Conservation (phyloP, 1,140 invertebrate genomes). For the Temnothorax longispinosus region DNA sequence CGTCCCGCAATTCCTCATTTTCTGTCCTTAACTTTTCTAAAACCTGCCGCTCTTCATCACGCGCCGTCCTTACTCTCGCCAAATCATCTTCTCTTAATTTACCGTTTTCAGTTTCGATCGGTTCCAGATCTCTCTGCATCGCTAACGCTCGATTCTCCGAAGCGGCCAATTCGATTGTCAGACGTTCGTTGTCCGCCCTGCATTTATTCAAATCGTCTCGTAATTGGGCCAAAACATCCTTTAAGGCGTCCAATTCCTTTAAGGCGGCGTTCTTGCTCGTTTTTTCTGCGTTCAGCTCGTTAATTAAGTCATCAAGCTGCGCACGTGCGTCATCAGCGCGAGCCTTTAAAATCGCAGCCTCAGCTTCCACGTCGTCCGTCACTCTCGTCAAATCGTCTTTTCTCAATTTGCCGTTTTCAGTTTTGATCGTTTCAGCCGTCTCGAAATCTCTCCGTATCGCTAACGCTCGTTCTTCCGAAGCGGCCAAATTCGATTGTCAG, state of each 20-base stretch:
- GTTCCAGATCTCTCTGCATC: constrained; percentile 32
- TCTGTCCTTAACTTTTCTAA: constrained; percentile 47
- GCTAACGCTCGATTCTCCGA: constrained; percentile 18
- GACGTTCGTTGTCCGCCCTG: constrained; percentile 50
- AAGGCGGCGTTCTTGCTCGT: constrained; percentile 1
- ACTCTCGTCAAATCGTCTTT: constrained; percentile 32
- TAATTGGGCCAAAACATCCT: constrained; percentile 47
- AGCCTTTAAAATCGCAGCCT: constrained; percentile 12
- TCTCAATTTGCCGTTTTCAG: constrained; percentile 52
- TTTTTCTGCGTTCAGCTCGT: constrained; percentile 40
- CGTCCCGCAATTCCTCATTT: constrained; percentile 28
- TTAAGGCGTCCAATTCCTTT: constrained; percentile 58
- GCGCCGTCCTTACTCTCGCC: constrained; percentile 30
- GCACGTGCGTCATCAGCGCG: constrained; percentile 5
- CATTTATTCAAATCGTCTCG: constrained; percentile 61
- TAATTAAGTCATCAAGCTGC: constrained; percentile 41
- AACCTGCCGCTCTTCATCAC: constrained; percentile 31
- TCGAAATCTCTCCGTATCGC: constrained; percentile 24
- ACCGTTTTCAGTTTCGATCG: constrained; percentile 36
- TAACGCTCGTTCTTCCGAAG: constrained; percentile 11
- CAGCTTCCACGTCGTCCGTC: neutral
- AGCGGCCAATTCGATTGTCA: constrained; percentile 41
- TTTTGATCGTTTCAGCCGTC: neutral
- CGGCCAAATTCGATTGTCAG: constrained; percentile 49
- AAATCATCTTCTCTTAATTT: constrained; percentile 41